Percentiles rank a stretch among this genome's conserved stretches.
phyloP scores from a whole-genome alignment of 2,888 invertebrate species.

The Ecdyonurus torrentis region DNA sequence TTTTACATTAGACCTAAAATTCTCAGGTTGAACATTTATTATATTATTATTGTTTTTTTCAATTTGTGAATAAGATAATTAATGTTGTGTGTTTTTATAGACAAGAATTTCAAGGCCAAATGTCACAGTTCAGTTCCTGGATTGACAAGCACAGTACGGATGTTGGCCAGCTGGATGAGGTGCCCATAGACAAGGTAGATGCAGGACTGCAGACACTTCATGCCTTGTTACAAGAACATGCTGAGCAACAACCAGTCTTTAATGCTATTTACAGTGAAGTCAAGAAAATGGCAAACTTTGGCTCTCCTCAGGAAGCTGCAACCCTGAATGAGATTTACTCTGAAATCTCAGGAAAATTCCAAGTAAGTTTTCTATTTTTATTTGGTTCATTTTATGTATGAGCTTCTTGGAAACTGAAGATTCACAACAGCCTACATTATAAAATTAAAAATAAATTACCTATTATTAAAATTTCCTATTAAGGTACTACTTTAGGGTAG shows the following conservation, averaged over 20 bases:
- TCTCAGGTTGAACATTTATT: too few species aligned
- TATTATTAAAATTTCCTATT: too few species aligned
- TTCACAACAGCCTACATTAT: too few species aligned
- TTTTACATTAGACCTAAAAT: too few species aligned
- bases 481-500: too few species aligned
- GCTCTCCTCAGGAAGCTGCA: slow-evolving; percentile 59
- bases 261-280: slow-evolving; percentile 67
- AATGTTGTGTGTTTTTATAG: slow-evolving; percentile 21
- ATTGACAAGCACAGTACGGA: slow-evolving; percentile 54
- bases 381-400: too few species aligned
- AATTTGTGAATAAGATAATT: background rate
- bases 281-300: slow-evolving; percentile 47
- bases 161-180: slow-evolving; percentile 60
- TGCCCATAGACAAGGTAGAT: slow-evolving; percentile 67
- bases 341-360: slow-evolving; percentile 56
- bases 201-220: slow-evolving; percentile 61
- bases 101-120: slow-evolving; percentile 67
- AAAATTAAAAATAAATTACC: too few species aligned
- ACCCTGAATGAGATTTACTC: slow-evolving; percentile 58
- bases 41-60: too few species aligned
- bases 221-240: slow-evolving; percentile 65
- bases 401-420: too few species aligned
- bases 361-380: too few species aligned
- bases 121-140: slow-evolving; percentile 65
- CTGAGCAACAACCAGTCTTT: slow-evolving; percentile 63